Conservation (phyloP, 2,888 invertebrate species). For the Drosophila anomelani region DNA sequence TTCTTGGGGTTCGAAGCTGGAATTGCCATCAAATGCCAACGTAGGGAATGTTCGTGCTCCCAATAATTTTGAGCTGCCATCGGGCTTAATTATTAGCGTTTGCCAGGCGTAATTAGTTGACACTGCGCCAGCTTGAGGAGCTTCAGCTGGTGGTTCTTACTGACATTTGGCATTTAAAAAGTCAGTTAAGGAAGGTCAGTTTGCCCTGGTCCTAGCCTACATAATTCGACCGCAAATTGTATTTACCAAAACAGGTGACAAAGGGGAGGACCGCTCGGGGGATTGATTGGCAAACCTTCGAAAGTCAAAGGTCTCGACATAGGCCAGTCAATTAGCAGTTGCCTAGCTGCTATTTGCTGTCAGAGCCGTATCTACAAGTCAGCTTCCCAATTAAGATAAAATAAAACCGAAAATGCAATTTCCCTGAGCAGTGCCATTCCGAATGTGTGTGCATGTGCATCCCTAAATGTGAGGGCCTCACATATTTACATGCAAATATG, state of each 20-base stretch:
- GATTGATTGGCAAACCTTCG: constrained; percentile 24
- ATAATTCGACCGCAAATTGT: constrained; percentile 72
- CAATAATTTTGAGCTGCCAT: constrained; percentile 61
- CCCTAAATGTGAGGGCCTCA: constrained; percentile 32
- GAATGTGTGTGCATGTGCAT: constrained; percentile 20
- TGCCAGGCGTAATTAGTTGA: constrained; percentile 65
- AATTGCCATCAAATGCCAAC: constrained; percentile 58
- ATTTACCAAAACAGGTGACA: constrained; percentile 52
- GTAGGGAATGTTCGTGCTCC: constrained; percentile 39
- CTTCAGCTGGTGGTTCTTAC: constrained; percentile 20
- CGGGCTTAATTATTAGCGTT: constrained; percentile 57
- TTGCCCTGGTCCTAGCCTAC: constrained; percentile 56
- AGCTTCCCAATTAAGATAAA: constrained; percentile 68
- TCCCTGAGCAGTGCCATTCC: constrained; percentile 37
- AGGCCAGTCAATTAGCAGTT: constrained; percentile 78
- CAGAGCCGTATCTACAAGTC: constrained; percentile 59
- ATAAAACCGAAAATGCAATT: constrained; percentile 76
- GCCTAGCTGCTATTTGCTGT: constrained; percentile 63
- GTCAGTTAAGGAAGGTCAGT: constrained; percentile 61
- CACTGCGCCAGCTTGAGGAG: constrained; percentile 53
- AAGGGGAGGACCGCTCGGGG: background rate
- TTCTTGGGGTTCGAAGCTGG: constrained; percentile 26
- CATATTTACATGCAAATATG: constrained; percentile 70
- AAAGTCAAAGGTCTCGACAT: constrained; percentile 64
- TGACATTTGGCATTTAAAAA: constrained; percentile 45